A percentile compares a stretch with the other conserved stretches of the same genome.
phyloP scores from a whole-genome alignment of 2,888 invertebrate species.

The Ceriagrion tenellum region DNA sequence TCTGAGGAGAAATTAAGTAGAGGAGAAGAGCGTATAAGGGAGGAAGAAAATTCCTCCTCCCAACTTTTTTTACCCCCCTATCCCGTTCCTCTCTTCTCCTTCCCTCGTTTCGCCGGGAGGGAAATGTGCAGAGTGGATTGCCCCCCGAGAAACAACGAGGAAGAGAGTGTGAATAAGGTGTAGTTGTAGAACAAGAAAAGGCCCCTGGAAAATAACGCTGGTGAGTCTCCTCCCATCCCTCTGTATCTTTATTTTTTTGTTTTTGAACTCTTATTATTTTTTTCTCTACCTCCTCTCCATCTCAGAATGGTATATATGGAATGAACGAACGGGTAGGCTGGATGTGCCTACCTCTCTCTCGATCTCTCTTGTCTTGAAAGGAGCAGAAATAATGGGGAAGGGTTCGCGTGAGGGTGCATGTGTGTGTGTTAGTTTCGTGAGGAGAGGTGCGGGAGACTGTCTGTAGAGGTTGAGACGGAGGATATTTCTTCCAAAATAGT shows the following conservation, averaged over 20 bases:
- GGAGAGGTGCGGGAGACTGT: neutral
- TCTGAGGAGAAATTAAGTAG: constrained; percentile 33
- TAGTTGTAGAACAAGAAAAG: constrained; percentile 1
- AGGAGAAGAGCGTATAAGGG: neutral
- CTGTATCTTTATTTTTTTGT: no score
- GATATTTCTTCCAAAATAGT: neutral
- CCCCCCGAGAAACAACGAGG: neutral
- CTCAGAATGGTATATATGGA: neutral
- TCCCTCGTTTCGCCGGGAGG: neutral
- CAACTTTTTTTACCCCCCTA: constrained; percentile 10
- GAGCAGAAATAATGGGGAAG: neutral
- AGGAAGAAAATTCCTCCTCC: constrained; percentile 55
- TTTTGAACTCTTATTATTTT: neutral
- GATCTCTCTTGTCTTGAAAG: neutral
- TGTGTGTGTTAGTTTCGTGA: no score
- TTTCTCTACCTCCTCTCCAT: neutral
- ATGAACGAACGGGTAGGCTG: neutral
- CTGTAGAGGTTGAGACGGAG: neutral
- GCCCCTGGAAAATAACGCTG: neutral
- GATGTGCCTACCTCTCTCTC: neutral
- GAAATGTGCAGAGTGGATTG: constrained; percentile 39
- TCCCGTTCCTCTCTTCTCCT: neutral
- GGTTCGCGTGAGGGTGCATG: neutral
- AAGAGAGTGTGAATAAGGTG: constrained; percentile 29
- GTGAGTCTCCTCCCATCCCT: neutral